phyloP scores from a whole-genome alignment of 2,888 invertebrate species.

The Andricus quercusramuli region DNA sequence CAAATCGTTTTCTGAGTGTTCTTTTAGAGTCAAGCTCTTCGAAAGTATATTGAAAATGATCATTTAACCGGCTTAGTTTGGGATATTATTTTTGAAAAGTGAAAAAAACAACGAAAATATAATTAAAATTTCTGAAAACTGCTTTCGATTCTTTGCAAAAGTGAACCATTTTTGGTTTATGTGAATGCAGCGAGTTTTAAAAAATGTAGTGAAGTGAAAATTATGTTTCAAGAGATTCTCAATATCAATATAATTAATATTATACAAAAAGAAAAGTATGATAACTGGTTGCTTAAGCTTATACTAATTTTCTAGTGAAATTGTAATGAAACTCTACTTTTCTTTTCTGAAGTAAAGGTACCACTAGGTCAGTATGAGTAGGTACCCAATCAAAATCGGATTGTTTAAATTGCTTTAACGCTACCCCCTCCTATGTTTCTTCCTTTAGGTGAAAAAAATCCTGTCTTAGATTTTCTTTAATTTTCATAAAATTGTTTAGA shows the following conservation, averaged over 20 bases:
- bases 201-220: neutral
- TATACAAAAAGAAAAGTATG: neutral
- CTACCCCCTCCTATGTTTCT: no score
- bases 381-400: no score
- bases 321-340: neutral
- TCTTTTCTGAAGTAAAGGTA: no score
- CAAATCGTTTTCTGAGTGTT: no score
- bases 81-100: neutral
- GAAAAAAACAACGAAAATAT: neutral
- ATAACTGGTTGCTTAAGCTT: neutral
- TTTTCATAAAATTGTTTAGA: no score
- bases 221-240: neutral
- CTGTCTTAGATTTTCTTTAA: no score
- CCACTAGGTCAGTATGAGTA: no score
- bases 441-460: no score
- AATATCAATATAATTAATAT: neutral
- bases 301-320: neutral
- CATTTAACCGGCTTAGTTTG: neutral
- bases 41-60: neutral
- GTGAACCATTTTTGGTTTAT: neutral
- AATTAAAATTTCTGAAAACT: neutral
- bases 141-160: neutral
- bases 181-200: neutral
- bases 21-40: no score
- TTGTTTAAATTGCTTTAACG: no score